Evolutionary conservation across 1,140 invertebrate species (phyloP).

Genomic region (Lasaia peninsularis): DNA sequence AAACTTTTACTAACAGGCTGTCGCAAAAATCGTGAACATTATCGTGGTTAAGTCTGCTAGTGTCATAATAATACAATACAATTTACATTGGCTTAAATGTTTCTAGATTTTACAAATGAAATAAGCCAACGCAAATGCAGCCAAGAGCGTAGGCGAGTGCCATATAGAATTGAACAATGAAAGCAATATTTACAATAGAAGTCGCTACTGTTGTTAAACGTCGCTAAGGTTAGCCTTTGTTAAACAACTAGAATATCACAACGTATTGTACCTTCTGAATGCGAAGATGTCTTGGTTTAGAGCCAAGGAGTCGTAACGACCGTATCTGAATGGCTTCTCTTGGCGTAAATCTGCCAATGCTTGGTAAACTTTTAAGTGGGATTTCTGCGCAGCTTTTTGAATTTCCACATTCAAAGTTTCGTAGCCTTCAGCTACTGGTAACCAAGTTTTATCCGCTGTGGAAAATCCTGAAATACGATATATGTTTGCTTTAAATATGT

Average conservation of each 20-base stretch:
- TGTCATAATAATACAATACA: too few relatives aligned
- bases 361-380: conserved; percentile 70
- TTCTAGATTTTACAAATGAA: too few relatives aligned
- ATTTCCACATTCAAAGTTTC: conserved; percentile 75
- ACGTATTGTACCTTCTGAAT: conserved; percentile 46
- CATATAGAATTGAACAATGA: neutral
- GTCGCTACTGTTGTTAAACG: neutral
- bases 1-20: too few relatives aligned
- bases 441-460: conserved; percentile 79
- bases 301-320: conserved; percentile 59
- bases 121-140: too few relatives aligned
- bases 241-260: conserved; percentile 1
- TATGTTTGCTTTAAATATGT: too few relatives aligned
- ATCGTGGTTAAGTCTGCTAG: too few relatives aligned
- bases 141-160: too few relatives aligned
- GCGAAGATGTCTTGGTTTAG: conserved; percentile 55
- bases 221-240: neutral
- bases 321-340: conserved; percentile 48
- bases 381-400: conserved; percentile 53
- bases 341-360: conserved; percentile 44
- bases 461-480: conserved; percentile 77
- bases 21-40: too few relatives aligned
- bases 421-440: conserved; percentile 83
- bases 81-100: too few relatives aligned
- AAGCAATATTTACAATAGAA: neutral